Conservation (phyloP, 1,140 invertebrate genomes). For the Drosophila funebris region DNA sequence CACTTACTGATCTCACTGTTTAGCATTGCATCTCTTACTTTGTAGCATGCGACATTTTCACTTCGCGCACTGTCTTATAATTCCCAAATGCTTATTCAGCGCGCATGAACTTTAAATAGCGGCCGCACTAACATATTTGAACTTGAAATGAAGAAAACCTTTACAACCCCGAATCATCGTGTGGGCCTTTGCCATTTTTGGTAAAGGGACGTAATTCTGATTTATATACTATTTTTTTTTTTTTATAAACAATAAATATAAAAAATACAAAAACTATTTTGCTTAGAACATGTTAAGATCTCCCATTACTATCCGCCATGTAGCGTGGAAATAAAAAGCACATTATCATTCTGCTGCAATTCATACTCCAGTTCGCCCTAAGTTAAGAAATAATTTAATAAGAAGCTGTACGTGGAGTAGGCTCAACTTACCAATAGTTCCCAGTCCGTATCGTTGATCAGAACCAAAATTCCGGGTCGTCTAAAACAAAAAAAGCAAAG, state of each 20-base stretch:
- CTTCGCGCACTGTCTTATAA: conserved; percentile 15
- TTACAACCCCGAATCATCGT: conserved; percentile 69
- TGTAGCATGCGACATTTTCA: not conserved
- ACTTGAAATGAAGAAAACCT: conserved; percentile 50
- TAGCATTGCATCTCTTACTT: not conserved
- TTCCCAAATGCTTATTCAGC: conserved; percentile 55
- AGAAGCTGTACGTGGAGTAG: not conserved
- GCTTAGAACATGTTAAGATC: too few relatives aligned
- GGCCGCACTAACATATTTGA: accelerated
- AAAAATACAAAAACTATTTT: conserved; percentile 25
- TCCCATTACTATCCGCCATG: conserved; percentile 86
- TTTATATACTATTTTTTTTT: conserved; percentile 11
- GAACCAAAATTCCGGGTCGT: conserved; percentile 94
- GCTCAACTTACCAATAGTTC: conserved; percentile 89
- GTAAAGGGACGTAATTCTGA: conserved; percentile 77
- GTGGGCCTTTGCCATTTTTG: conserved; percentile 72
- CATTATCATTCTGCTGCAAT: conserved; percentile 84
- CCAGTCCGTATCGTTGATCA: conserved; percentile 97
- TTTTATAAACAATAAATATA: not conserved
- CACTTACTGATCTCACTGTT: not conserved
- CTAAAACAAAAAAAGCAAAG: conserved; percentile 84
- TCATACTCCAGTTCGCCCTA: conserved; percentile 85
- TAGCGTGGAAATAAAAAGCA: conserved; percentile 87
- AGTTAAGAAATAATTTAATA: conserved; percentile 7
- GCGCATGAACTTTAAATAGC: not conserved